phyloP scores from a whole-genome alignment of 2,888 invertebrate genomes.

The Drosophila fungiperda region DNA sequence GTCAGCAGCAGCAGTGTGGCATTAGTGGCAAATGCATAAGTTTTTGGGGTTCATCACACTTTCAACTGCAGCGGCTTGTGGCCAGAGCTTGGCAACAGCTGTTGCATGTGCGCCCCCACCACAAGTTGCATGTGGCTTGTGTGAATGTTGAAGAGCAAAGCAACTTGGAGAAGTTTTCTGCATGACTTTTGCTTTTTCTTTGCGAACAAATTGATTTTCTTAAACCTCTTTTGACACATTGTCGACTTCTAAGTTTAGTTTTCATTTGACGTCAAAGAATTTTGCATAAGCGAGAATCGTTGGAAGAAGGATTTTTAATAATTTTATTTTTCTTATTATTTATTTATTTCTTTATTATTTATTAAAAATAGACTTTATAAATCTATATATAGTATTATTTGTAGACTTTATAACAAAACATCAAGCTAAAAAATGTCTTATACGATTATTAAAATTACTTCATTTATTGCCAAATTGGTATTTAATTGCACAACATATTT shows the following conservation, averaged over 20 bases:
- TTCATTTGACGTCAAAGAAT: conserved; percentile 4
- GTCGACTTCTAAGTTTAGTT: neutral
- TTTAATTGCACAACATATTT: neutral
- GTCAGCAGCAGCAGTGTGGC: conserved; percentile 43
- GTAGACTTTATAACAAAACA: neutral
- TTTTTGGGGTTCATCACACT: conserved; percentile 28
- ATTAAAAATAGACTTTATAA: neutral
- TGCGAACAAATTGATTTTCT: conserved; percentile 16
- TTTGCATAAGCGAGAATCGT: neutral
- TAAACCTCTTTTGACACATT: neutral
- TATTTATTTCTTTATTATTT: neutral
- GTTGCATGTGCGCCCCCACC: conserved; percentile 31
- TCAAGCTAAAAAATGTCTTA: neutral
- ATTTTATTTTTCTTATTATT: neutral
- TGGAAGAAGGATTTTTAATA: neutral
- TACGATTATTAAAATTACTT: neutral
- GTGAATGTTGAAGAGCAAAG: conserved; percentile 2
- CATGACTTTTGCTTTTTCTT: neutral
- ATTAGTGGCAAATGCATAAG: conserved; percentile 2
- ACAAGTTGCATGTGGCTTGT: conserved; percentile 6
- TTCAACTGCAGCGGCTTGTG: conserved; percentile 15
- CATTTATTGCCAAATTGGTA: neutral
- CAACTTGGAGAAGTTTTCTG: conserved; percentile 16
- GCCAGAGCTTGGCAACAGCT: conserved; percentile 23
- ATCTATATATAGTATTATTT: neutral